Base-by-base conservation (phyloP, 1,140 invertebrate genomes). In the Onthophagus taurus region DNA sequence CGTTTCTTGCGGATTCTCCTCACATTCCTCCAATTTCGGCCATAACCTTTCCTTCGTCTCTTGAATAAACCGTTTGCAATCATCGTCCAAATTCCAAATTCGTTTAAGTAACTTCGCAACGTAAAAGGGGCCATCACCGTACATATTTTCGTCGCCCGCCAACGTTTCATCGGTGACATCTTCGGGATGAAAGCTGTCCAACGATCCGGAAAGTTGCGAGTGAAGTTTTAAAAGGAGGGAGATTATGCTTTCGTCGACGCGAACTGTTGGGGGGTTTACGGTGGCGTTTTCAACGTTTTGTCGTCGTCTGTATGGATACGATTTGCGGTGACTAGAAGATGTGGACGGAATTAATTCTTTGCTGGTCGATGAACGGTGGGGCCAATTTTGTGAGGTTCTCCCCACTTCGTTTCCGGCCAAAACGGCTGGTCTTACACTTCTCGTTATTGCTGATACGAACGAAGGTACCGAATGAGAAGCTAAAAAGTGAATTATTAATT, bases 191-290 rank as follows among this genome's bases (percentile, higher is more conserved):
- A 78, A 94, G 49, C 85, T 89, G 58, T 92, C 85, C 4, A 85
- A 75, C 24, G 77, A 70, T 3, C 84, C 86, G 0, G 85, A 85
- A 9, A 96, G 66, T 61, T 95, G 90, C 0, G 88, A 88, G 65
- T 97, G 91, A n/a, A 97, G 70, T 64, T 91, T 93, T 7, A 97
- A 69, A 16, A 97, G 67, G 24, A 97, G 68, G 0, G 90, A 91
- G 48, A 97, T 80, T 38, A 97, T 89, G 45, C 88, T 94, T 64
- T 97, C 92, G 53, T 90, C 86, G 12, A 88, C 72, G 42, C 77
- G 71, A 0, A 83, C 69, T 34, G 73, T 66, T 11, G 76, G 72
- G 33, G 74, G 69, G 43, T 52, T 57, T 16, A 50, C 42, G 8
- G 42, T 43, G 3, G n/a, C 29, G 8, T 31, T 34, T 21, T 47